Percentiles rank a stretch among this genome's conserved stretches.
These are phyloP conservation scores for Canis aureus DNA, from an alignment of 2,113 vertebrate genomes.

Conservation along the genomic window DNA sequence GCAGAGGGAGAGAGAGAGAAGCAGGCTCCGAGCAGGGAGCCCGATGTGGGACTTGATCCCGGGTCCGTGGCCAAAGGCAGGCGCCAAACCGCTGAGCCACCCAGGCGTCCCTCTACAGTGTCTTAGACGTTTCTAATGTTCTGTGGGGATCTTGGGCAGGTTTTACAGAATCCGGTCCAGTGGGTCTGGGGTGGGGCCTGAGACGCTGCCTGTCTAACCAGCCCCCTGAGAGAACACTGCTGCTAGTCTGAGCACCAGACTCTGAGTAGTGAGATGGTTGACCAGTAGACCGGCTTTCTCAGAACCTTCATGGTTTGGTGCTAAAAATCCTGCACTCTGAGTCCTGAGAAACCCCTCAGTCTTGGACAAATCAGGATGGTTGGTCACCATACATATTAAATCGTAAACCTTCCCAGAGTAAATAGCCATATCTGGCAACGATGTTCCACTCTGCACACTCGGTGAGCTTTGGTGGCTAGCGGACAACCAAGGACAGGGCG, in stretches of 20 bases:
- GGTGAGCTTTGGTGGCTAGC: accelerated
- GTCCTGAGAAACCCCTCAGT: not conserved
- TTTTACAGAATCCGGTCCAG: not conserved
- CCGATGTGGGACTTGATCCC: no score
- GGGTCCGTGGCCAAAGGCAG: no score
- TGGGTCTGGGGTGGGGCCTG: not conserved
- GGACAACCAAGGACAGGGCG: not conserved
- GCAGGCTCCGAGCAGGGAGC: no score
- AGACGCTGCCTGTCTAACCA: not conserved
- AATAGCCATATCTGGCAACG: not conserved
- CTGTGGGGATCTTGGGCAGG: not conserved
- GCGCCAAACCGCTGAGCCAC: no score
- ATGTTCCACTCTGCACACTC: not conserved
- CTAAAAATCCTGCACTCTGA: not conserved
- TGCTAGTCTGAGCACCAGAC: not conserved
- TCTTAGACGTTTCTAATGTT: not conserved
- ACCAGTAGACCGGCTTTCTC: not conserved
- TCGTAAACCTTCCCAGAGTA: not conserved
- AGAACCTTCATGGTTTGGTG: not conserved
- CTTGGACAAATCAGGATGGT: not conserved
- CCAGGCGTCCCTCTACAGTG: no score
- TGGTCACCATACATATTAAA: not conserved
- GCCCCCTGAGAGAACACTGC: not conserved
- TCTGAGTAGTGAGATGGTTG: not conserved
- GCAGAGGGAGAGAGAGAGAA: no score